phyloP scores from a whole-genome alignment of 2,113 vertebrate species.

The Amphiprion percula region DNA sequence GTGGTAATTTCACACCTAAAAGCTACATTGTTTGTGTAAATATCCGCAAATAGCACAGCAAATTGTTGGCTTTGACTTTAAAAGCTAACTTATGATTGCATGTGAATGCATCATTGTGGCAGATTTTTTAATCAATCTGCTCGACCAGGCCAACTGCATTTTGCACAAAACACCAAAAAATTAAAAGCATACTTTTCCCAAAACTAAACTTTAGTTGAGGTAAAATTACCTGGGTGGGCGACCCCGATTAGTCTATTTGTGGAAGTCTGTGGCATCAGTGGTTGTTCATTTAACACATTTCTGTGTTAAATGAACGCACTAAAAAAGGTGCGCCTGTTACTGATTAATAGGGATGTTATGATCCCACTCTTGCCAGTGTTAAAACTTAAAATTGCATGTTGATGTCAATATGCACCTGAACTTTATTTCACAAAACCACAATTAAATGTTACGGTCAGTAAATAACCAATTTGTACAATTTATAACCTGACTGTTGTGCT shows the following conservation, averaged over 20 bases:
- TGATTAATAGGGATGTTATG: constrained; percentile 30
- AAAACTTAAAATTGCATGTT: constrained; percentile 47
- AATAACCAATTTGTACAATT: constrained; percentile 67
- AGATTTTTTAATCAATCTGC: not conserved
- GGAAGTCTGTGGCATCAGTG: constrained; percentile 3
- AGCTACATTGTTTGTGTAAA: too few species aligned
- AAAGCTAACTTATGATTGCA: not conserved
- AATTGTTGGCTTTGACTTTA: not conserved
- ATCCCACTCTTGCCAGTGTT: constrained; percentile 5
- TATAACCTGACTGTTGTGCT: constrained; percentile 55
- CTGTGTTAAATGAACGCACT: not conserved
- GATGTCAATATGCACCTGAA: constrained; percentile 56
- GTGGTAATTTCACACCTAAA: too few species aligned
- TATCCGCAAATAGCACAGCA: too few species aligned
- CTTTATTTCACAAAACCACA: constrained; percentile 48
- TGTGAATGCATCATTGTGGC: too few species aligned
- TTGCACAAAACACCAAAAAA: constrained; percentile 1
- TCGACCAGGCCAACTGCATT: not conserved
- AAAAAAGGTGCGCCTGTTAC: constrained; percentile 25
- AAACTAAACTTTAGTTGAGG: not conserved
- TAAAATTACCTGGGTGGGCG: not conserved
- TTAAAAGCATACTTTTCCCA: not conserved
- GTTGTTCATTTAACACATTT: constrained; percentile 9
- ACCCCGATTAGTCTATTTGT: not conserved
- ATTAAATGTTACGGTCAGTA: constrained; percentile 65